These are phyloP conservation scores for Esperia sulphurella DNA, from an alignment of 2,888 invertebrate species.

Conservation along the genomic window DNA sequence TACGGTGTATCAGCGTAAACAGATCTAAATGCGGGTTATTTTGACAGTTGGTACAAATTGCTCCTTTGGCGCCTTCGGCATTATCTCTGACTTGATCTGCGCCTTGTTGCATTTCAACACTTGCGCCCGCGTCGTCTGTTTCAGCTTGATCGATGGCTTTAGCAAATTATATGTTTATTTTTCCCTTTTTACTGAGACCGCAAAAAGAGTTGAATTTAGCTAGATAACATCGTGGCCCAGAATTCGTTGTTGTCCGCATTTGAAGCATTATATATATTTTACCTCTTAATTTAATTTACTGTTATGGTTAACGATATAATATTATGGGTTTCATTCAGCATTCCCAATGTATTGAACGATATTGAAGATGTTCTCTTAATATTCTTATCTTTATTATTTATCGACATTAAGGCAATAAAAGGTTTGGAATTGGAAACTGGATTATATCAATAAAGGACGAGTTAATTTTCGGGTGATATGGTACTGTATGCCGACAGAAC, in stretches of 20 bases:
- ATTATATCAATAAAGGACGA: conserved; percentile 27
- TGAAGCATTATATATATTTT: too few species aligned
- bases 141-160: conserved; percentile 38
- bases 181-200: conserved; percentile 27
- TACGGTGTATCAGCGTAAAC: conserved; percentile 36
- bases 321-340: background rate
- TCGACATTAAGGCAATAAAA: conserved; percentile 22
- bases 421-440: conserved; percentile 24
- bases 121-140: conserved; percentile 19
- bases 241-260: too few species aligned
- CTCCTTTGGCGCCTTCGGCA: conserved; percentile 52
- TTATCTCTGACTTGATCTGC: conserved; percentile 51
- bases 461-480: conserved; percentile 25
- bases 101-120: conserved; percentile 44
- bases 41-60: conserved; percentile 61
- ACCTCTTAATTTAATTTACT: background rate
- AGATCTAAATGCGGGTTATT: conserved; percentile 54
- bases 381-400: conserved; percentile 11
- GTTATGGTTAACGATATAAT: background rate
- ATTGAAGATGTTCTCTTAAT: conserved; percentile 5
- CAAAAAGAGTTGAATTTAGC: conserved; percentile 31
- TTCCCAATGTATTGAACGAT: conserved; percentile 4
- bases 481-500: background rate
- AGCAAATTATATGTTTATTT: conserved; percentile 17
- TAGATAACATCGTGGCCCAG: conserved; percentile 30